Conservation (phyloP, 2,113 vertebrate genomes). For the Beaufortia kweichowensis region DNA sequence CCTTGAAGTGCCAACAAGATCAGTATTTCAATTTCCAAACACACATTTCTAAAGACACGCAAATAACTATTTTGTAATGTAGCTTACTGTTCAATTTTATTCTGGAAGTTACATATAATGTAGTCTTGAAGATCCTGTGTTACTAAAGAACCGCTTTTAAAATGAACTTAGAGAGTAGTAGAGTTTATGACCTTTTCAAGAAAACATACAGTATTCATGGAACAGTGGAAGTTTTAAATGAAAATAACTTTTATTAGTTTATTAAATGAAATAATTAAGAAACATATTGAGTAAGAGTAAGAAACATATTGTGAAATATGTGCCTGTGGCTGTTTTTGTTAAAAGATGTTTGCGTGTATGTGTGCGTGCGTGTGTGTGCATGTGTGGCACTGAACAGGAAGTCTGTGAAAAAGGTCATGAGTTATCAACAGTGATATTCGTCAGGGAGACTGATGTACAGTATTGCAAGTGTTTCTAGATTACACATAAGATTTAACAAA, state of each 20-base stretch:
- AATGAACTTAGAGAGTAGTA: background rate
- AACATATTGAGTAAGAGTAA: too few species aligned
- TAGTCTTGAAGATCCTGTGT: too few species aligned
- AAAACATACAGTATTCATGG: background rate
- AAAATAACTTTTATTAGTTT: too few species aligned
- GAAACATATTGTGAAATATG: background rate
- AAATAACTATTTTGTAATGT: too few species aligned
- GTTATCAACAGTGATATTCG: slow-evolving; percentile 50
- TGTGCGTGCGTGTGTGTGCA: too few species aligned
- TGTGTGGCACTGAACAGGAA: slow-evolving; percentile 48
- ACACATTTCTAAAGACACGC: too few species aligned
- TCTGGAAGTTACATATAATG: too few species aligned
- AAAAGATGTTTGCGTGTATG: background rate
- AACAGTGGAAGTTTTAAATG: slow-evolving; percentile 13
- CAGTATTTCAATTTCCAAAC: too few species aligned
- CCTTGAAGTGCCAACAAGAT: too few species aligned
- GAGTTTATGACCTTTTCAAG: background rate
- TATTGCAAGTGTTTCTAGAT: background rate
- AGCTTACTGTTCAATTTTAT: too few species aligned
- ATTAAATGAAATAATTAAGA: too few species aligned
- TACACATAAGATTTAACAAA: too few species aligned
- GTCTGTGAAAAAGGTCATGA: slow-evolving; percentile 56
- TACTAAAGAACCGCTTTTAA: background rate
- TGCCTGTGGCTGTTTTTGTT: slow-evolving; percentile 7
- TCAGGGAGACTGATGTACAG: slow-evolving; percentile 44